Evolutionary conservation across 2,888 invertebrate genomes (phyloP), one percentile per base, ranked within the genome.

Genomic region (Xestoiulus laeticollis): DNA sequence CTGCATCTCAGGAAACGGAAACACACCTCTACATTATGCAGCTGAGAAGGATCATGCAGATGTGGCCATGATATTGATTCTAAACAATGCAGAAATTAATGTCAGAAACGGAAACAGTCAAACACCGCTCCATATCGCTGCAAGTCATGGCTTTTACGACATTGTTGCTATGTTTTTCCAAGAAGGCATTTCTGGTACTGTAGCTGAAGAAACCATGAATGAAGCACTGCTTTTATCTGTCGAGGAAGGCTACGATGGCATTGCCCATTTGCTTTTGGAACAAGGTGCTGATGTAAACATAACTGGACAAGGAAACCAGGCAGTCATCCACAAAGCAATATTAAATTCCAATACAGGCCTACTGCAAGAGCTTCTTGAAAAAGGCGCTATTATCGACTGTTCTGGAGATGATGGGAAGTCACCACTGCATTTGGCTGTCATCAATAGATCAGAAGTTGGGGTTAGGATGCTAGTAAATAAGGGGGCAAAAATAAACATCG

Each of bases 401-500:
- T 12, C 8, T 19, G 30, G 26, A 22, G n/a, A 82, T 12, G n/a
- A 82, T 82, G 82, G 82, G 4, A 12, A 12, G 22, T 12, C 82
- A 82, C 82, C 82, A 14, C n/a, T 82, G 82, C 32, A 32, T n/a
- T 4, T 82, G 6, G 82, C 82, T 82, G 26, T 32, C 32, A 3
- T 12, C 48, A 48, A 48, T 19, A 12, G 48, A 12, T 48, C 94
- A 87, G 92, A 92, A 83, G 92, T 93, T 22, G 90, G 94, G 48
- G 91, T 95, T 22, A 92, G 93, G 86, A 92, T 91, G 89, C 91
- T 95, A 16, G 90, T 95, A 82, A 92, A 93, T 33, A 91, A 93
- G 85, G 94, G 94, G 0, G 94, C 94, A 1, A 93, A 94, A 90
- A 94, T 95, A n/a, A 94, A 95, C 90, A 93, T 93, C 14, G 91